Percentiles rank a stretch among this genome's conserved stretches.
Conservation (phyloP, 2,797 vertebrate genomes). For the Melanotaenia parkinsoni region DNA sequence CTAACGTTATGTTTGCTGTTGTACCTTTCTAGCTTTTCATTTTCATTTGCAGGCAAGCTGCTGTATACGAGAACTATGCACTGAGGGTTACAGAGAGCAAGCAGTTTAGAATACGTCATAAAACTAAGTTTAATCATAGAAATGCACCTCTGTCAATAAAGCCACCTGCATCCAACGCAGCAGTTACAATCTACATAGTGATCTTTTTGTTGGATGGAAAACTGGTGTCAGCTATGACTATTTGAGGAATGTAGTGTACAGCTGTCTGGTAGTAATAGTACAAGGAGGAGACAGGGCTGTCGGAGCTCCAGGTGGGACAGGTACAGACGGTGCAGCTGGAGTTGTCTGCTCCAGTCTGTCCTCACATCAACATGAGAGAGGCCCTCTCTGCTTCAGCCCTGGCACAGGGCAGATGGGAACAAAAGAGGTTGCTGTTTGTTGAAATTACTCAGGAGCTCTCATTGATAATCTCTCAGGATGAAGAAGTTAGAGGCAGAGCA, state of each 20-base stretch:
- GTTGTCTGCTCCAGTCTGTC: conserved; percentile 69
- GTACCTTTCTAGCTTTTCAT: neutral
- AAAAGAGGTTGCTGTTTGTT: conserved; percentile 72
- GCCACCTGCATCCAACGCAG: conserved; percentile 26
- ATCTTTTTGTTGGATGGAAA: conserved; percentile 31
- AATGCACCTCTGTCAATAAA: conserved; percentile 18
- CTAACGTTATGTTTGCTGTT: neutral
- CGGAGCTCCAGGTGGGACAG: conserved; percentile 55
- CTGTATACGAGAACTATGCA: neutral
- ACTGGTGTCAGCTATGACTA: conserved; percentile 39
- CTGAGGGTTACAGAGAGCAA: neutral
- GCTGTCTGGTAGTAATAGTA: conserved; percentile 39
- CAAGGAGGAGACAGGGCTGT: conserved; percentile 32
- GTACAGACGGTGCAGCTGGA: conserved; percentile 68
- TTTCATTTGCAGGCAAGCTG: neutral
- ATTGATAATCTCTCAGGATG: conserved; percentile 73
- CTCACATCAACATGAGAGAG: conserved; percentile 48
- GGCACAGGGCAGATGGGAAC: conserved; percentile 69
- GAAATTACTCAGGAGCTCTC: conserved; percentile 72
- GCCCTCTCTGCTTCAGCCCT: conserved; percentile 19
- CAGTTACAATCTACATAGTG: conserved; percentile 51
- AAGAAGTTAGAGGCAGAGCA: conserved; percentile 50
- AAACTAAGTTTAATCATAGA: conserved; percentile 18
- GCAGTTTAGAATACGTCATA: neutral
- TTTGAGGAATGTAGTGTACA: neutral